A percentile compares a stretch with the other conserved stretches of the same genome.
These are phyloP conservation scores for Orchestes rusci DNA, from an alignment of 2,888 invertebrate genomes.

Conservation along the genomic window DNA sequence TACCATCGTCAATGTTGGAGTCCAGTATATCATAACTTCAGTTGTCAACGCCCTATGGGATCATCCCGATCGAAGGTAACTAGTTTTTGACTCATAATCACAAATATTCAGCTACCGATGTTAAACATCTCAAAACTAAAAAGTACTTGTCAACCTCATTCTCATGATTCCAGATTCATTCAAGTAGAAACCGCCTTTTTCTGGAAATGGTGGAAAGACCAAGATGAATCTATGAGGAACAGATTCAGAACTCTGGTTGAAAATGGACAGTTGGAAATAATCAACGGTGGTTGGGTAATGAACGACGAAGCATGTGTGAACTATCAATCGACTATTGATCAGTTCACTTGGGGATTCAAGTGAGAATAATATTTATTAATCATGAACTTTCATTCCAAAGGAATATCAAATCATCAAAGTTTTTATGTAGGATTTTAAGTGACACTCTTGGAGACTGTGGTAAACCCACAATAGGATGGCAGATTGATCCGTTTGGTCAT, in stretches of 20 bases:
- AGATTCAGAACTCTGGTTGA: conserved; percentile 53
- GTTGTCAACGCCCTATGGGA: conserved; percentile 67
- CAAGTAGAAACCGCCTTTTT: conserved; percentile 76
- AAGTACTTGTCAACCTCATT: not conserved
- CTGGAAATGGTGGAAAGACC: conserved; percentile 73
- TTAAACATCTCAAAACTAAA: not conserved
- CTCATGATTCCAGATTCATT: conserved; percentile 52
- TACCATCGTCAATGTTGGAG: conserved; percentile 47
- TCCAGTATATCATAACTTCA: conserved; percentile 86
- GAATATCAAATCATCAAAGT: too few relatives aligned
- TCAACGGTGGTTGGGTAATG: conserved; percentile 55
- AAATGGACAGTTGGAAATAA: conserved; percentile 53
- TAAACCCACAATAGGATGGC: conserved; percentile 66
- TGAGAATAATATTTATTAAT: conserved; percentile 30
- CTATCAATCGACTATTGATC: conserved; percentile 64
- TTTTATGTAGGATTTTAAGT: conserved; percentile 58
- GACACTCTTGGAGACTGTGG: conserved; percentile 63
- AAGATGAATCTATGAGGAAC: conserved; percentile 48
- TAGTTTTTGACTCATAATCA: too few relatives aligned
- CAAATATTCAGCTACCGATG: too few relatives aligned
- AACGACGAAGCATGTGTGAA: conserved; percentile 59
- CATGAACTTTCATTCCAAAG: not conserved
- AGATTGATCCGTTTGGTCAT: conserved; percentile 77
- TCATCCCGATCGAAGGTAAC: conserved; percentile 60
- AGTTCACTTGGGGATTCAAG: conserved; percentile 62